These are phyloP conservation scores for Pachycephus smyrnensis DNA, from an alignment of 2,888 invertebrate species.

Conservation along the genomic window DNA sequence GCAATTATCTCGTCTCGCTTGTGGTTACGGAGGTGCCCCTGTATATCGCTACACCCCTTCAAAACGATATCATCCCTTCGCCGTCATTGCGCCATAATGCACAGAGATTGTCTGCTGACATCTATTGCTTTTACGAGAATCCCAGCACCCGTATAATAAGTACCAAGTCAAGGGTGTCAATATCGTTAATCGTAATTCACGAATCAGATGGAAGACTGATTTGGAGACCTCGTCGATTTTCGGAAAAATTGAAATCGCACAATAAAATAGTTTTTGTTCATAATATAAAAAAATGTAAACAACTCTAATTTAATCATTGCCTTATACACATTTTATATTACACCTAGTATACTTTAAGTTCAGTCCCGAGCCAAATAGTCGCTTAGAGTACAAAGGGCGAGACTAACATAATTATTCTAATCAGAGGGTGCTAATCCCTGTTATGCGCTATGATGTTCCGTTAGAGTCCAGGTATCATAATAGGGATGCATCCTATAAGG, in stretches of 20 bases:
- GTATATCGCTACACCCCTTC: background rate
- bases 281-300: background rate
- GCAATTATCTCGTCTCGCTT: conserved; percentile 58
- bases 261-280: background rate
- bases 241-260: too few species aligned
- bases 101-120: conserved; percentile 44
- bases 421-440: conserved; percentile 4
- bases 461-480: background rate
- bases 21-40: conserved; percentile 37
- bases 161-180: background rate
- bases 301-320: background rate
- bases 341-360: background rate
- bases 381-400: background rate
- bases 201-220: background rate
- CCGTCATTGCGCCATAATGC: conserved; percentile 38
- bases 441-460: background rate
- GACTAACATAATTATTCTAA: conserved; percentile 4
- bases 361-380: background rate
- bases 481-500: background rate
- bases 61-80: conserved; percentile 11
- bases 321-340: background rate
- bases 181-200: background rate
- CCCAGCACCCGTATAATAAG: background rate
- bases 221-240: background rate
- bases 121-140: conserved; percentile 27